phyloP scores from a whole-genome alignment of 2,888 invertebrate genomes.

The Cosmia trapezina region DNA sequence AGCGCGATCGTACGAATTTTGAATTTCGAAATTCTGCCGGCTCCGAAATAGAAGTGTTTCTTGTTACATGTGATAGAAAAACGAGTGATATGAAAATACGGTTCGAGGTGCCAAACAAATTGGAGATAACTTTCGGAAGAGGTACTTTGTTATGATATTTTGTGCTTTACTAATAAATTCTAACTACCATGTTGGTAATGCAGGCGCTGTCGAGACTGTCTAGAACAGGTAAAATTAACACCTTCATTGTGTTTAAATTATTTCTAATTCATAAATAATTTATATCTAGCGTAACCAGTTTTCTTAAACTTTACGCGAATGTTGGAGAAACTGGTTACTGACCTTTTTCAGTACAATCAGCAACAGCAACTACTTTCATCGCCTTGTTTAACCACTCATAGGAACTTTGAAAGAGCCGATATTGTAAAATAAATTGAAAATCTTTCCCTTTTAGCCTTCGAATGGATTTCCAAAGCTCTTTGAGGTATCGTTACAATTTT shows the following conservation, averaged over 20 bases:
- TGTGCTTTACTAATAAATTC: slow-evolving; percentile 55
- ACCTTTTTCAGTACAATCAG: slow-evolving; percentile 44
- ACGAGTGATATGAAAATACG: slow-evolving; percentile 87
- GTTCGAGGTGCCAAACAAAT: slow-evolving; percentile 88
- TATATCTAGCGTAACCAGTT: slow-evolving; percentile 43
- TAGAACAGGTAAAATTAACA: slow-evolving; percentile 60
- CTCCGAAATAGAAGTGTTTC: slow-evolving; percentile 69
- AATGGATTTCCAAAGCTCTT: slow-evolving; percentile 34
- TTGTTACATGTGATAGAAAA: slow-evolving; percentile 70
- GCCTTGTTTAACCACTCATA: slow-evolving; percentile 21
- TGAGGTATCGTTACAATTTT: slow-evolving; percentile 44
- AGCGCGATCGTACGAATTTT: slow-evolving; percentile 67
- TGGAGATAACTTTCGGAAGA: slow-evolving; percentile 88
- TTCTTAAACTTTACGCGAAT: slow-evolving; percentile 39
- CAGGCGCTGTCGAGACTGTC: slow-evolving; percentile 57
- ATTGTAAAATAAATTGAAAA: slow-evolving; percentile 41
- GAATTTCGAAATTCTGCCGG: slow-evolving; percentile 59
- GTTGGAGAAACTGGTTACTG: slow-evolving; percentile 52
- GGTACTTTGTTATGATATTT: slow-evolving; percentile 76
- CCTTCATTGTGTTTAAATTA: slow-evolving; percentile 24
- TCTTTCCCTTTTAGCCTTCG: slow-evolving; percentile 19
- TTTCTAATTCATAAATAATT: slow-evolving; percentile 36
- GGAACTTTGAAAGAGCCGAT: slow-evolving; percentile 38
- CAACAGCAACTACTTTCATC: slow-evolving; percentile 24
- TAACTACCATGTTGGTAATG: slow-evolving; percentile 59